A percentile compares a stretch with the other conserved stretches of the same genome.
phyloP scores from a whole-genome alignment of 2,797 vertebrate species.

The Rousettus madagascariensis region DNA sequence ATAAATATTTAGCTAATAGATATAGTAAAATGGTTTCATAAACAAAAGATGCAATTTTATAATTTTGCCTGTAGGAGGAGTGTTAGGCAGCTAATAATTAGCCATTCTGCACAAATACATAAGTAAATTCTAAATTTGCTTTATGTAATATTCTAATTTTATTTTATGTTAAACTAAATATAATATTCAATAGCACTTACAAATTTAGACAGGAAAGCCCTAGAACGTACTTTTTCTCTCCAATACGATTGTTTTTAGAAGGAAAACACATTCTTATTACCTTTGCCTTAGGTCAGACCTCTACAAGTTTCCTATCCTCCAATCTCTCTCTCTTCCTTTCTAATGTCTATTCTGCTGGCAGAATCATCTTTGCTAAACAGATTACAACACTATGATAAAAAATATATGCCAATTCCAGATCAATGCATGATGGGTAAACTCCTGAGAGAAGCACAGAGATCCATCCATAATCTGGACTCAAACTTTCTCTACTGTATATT shows the following conservation, averaged over 20 bases:
- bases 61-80: conserved; percentile 82
- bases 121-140: not conserved
- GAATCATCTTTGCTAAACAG: not conserved
- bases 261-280: not conserved
- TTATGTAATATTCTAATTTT: conserved; percentile 14
- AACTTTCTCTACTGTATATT: not conserved
- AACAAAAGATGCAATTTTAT: conserved; percentile 74
- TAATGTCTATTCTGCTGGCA: not conserved
- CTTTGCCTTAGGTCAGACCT: not conserved
- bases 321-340: not conserved
- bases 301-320: not conserved
- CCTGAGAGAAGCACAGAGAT: not conserved
- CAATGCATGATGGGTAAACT: not conserved
- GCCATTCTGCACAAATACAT: not conserved
- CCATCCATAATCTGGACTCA: not conserved
- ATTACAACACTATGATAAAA: not conserved
- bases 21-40: not conserved
- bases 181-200: not conserved
- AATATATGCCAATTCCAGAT: not conserved
- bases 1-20: not conserved
- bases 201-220: not conserved
- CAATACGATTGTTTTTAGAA: not conserved
- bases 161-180: not conserved
- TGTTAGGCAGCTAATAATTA: conserved; percentile 77
- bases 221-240: not conserved